Conservation (phyloP, 2,888 invertebrate species). For the Lasioglossum malachurum region DNA sequence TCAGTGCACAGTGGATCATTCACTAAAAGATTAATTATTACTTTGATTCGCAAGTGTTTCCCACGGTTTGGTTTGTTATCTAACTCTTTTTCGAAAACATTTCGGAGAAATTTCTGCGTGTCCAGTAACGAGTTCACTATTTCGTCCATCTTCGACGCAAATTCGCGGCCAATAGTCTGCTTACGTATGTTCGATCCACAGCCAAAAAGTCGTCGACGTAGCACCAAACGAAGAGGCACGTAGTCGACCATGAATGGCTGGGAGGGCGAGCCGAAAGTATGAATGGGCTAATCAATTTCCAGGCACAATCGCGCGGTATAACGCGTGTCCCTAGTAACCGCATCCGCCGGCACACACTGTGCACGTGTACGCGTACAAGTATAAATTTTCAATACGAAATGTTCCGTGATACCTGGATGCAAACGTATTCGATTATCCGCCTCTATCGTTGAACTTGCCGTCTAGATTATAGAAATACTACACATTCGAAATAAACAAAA, state of each 20-base stretch:
- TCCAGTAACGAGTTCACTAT: neutral
- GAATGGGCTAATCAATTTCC: conserved; percentile 72
- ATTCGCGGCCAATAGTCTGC: neutral
- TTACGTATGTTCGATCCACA: neutral
- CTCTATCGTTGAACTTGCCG: neutral
- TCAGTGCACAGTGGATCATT: neutral
- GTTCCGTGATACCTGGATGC: conserved; percentile 30
- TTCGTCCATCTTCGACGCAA: neutral
- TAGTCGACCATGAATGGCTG: conserved; percentile 61
- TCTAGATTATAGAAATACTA: neutral
- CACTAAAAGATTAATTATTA: neutral
- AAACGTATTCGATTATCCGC: conserved; percentile 22
- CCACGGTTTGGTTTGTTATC: neutral
- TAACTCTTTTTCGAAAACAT: neutral
- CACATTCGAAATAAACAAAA: no score
- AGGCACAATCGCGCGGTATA: conserved; percentile 60
- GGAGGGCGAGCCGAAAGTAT: conserved; percentile 64
- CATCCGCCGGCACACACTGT: conserved; percentile 20
- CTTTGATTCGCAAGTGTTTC: neutral
- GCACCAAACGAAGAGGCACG: conserved; percentile 51
- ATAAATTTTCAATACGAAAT: conserved; percentile 61
- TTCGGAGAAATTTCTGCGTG: neutral
- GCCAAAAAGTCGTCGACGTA: conserved; percentile 31
- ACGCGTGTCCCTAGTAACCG: conserved; percentile 55
- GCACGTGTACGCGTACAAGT: conserved; percentile 26